Conservation (phyloP, 2,888 invertebrate species). For the Drepanosiphum platanoidis region DNA sequence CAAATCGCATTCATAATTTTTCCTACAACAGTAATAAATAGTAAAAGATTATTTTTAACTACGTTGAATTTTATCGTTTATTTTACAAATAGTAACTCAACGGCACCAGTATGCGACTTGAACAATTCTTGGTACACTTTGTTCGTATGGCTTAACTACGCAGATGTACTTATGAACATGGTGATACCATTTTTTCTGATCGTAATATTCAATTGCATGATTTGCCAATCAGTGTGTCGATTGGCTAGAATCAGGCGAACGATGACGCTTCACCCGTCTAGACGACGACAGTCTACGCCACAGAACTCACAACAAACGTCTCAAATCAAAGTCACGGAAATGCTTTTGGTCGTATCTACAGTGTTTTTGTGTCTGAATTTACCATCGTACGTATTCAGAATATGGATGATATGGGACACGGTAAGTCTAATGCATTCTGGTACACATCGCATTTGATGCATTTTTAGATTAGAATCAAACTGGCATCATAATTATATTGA, state of each 20-base stretch:
- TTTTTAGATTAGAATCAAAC: too few relatives aligned
- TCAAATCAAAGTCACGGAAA: conserved; percentile 80
- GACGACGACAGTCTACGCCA: conserved; percentile 30
- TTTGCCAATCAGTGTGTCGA: conserved; percentile 76
- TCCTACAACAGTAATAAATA: not conserved
- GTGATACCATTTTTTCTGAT: conserved; percentile 78
- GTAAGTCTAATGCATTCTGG: conserved; percentile 68
- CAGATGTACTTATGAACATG: conserved; percentile 79
- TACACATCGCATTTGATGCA: too few relatives aligned
- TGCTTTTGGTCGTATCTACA: conserved; percentile 83
- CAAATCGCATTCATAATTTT: too few relatives aligned
- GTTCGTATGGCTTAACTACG: conserved; percentile 75
- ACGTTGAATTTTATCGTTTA: not conserved
- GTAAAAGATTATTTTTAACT: not conserved
- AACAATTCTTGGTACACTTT: conserved; percentile 70
- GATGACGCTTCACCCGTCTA: conserved; percentile 64
- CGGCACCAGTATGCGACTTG: conserved; percentile 69
- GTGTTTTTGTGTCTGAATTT: conserved; percentile 82
- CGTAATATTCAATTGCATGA: conserved; percentile 77
- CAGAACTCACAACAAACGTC: conserved; percentile 66
- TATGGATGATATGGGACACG: conserved; percentile 72
- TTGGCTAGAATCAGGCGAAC: conserved; percentile 68
- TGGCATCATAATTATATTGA: too few relatives aligned
- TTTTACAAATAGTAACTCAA: conserved; percentile 66
- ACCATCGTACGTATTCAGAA: conserved; percentile 79